A percentile compares a stretch with the other conserved stretches of the same genome.
Conservation (phyloP, 2,888 invertebrate species). For the Oscheius sp. region DNA sequence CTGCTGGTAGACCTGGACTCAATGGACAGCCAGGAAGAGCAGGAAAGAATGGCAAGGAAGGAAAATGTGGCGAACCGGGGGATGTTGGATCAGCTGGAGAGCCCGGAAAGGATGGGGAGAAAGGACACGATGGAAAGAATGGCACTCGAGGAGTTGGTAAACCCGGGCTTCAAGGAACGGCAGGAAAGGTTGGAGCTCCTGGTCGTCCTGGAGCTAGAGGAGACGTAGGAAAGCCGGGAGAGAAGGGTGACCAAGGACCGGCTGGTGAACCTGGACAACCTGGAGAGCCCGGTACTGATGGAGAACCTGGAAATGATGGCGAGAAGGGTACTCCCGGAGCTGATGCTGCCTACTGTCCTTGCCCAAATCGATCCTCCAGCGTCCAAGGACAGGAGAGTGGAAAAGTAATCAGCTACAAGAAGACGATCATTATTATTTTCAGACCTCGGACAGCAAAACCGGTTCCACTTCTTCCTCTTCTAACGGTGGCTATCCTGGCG, state of each 20-base stretch:
- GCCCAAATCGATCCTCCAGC: conserved; percentile 1
- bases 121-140: conserved; percentile 14
- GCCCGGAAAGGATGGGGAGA: conserved; percentile 21
- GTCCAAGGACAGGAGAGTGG: conserved; percentile 9
- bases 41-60: conserved; percentile 20
- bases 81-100: neutral
- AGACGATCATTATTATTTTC: neutral
- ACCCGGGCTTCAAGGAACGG: conserved; percentile 10
- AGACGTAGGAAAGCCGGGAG: neutral
- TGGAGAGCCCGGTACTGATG: conserved; percentile 19
- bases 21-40: conserved; percentile 4
- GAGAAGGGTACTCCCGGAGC: conserved; percentile 1
- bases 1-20: neutral
- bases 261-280: conserved; percentile 1
- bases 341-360: conserved; percentile 16
- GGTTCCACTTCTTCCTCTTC: neutral
- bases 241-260: conserved; percentile 2
- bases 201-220: conserved; percentile 2
- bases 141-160: conserved; percentile 14
- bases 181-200: neutral
- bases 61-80: neutral
- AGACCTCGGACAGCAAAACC: neutral
- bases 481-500: neutral
- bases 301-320: conserved; percentile 1
- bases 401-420: neutral